Evolutionary conservation across 2,797 vertebrate genomes (phyloP).

Genomic region (Anniella stebbinsi): DNA sequence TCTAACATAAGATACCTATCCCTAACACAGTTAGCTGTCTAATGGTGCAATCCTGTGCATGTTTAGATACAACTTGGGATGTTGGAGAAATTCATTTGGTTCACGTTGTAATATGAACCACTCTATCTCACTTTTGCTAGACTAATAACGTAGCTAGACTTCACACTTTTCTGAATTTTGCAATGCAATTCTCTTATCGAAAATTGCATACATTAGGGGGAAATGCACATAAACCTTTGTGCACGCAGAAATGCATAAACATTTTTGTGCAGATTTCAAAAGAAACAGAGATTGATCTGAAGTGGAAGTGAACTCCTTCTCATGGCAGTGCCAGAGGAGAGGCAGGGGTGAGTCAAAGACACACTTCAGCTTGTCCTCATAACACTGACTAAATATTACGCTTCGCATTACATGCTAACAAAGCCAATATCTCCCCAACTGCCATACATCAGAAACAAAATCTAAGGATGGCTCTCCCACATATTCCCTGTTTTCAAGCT

Average conservation of each 20-base stretch:
- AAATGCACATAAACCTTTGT: too few species aligned
- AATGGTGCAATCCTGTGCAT: not conserved
- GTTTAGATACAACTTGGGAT: too few species aligned
- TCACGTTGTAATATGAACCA: too few species aligned
- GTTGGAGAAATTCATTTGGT: too few species aligned
- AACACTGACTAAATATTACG: not conserved
- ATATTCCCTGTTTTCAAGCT: not conserved
- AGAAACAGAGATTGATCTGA: too few species aligned
- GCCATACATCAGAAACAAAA: not conserved
- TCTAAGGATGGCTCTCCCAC: not conserved
- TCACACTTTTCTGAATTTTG: too few species aligned
- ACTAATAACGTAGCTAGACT: too few species aligned
- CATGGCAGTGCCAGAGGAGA: not conserved
- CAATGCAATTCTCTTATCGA: too few species aligned
- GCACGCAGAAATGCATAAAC: too few species aligned
- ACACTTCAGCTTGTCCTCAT: not conserved
- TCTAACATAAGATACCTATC: constrained; percentile 5
- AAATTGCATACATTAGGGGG: too few species aligned
- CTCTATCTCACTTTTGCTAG: too few species aligned
- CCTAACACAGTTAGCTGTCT: not conserved
- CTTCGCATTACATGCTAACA: not conserved
- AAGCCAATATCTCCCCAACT: not conserved
- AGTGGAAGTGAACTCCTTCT: not conserved
- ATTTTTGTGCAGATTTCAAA: too few species aligned
- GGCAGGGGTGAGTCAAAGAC: not conserved